Conservation (phyloP, 1,140 invertebrate species). For the Tetranychus urticae region DNA sequence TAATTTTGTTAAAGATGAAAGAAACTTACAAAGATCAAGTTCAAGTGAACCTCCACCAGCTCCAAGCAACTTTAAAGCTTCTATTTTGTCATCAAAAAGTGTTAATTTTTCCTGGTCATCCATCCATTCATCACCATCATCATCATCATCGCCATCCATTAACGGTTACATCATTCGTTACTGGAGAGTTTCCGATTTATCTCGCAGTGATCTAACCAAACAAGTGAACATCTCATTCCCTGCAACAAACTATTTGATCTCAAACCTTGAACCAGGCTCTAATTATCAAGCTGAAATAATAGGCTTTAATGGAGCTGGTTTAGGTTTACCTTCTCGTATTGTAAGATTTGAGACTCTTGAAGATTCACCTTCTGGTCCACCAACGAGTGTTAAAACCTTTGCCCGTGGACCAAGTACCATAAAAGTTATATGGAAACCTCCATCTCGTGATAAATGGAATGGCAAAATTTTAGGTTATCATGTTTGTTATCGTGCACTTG, state of each 20-base stretch:
- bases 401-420: constrained; percentile 58
- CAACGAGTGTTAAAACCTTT: constrained; percentile 24
- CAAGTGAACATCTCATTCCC: constrained; percentile 14
- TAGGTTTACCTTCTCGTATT: constrained; percentile 59
- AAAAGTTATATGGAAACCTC: constrained; percentile 78
- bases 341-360: constrained; percentile 56
- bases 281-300: constrained; percentile 20
- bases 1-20: not conserved
- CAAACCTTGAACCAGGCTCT: constrained; percentile 21
- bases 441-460: constrained; percentile 65
- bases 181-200: constrained; percentile 39
- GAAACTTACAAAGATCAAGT: not conserved
- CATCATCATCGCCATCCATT: constrained; percentile 29
- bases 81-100: too few relatives aligned
- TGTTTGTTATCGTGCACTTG: constrained; percentile 9
- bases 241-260: constrained; percentile 14
- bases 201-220: constrained; percentile 8
- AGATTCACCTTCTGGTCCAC: constrained; percentile 30
- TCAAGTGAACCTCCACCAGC: not conserved
- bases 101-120: too few relatives aligned
- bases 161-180: constrained; percentile 68
- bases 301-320: constrained; percentile 26
- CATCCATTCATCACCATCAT: too few relatives aligned
- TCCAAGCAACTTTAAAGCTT: not conserved
- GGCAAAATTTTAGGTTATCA: constrained; percentile 64